Conservation (phyloP, 92 coral and sea anemone genomes). For the Micromussa lordhowensis region DNA sequence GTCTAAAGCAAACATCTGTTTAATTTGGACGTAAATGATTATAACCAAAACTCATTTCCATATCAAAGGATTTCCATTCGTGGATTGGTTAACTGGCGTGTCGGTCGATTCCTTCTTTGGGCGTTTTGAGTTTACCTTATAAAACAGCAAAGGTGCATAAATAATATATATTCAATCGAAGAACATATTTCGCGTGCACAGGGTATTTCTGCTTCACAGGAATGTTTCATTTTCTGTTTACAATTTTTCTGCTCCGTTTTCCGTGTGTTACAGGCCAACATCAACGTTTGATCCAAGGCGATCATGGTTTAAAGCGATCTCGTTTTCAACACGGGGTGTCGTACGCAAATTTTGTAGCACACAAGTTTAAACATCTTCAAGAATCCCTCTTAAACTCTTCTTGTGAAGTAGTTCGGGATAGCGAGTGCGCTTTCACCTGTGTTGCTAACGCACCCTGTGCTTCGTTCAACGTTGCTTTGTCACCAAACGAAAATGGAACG, state of each 20-base stretch:
- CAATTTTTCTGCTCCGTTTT: not conserved
- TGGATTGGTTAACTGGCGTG: not conserved
- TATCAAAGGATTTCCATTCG: no score
- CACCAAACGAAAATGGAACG: no score
- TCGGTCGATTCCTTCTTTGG: not conserved
- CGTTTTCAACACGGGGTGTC: not conserved
- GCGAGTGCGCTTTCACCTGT: slow-evolving; percentile 5
- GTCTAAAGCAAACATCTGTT: no score
- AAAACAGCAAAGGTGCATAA: not conserved
- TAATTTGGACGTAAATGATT: no score
- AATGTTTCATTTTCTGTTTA: not conserved
- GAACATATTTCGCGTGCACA: not conserved
- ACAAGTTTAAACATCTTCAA: slow-evolving; percentile 10
- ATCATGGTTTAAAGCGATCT: slow-evolving; percentile 1
- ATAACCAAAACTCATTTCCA: no score
- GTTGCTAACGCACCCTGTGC: not conserved
- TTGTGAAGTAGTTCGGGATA: slow-evolving; percentile 2
- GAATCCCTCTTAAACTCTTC: not conserved
- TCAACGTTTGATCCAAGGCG: not conserved
- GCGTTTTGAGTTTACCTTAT: not conserved
- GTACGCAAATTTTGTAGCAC: slow-evolving; percentile 2
- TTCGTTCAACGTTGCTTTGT: slow-evolving; percentile 24
- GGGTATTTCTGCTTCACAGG: not conserved
- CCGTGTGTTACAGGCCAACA: not conserved
- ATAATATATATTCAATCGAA: not conserved